Base-by-base conservation (phyloP, 2,113 vertebrate genomes). In the Nibea coibor region DNA sequence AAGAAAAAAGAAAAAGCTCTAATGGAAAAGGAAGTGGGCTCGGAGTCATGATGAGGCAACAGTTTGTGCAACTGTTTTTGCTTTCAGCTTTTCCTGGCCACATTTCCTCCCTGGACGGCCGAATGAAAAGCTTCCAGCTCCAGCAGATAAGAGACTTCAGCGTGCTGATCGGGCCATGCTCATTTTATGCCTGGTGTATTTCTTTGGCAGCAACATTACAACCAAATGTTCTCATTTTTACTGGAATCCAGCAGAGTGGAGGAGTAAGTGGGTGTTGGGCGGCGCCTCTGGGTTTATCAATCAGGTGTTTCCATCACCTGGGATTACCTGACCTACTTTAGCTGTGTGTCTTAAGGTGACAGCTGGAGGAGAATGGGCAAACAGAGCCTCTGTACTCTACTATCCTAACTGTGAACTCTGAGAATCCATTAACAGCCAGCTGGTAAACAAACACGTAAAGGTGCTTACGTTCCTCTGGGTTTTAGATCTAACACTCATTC, bases 231-330 rank as follows among this genome's bases (percentile, higher is more conserved):
- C 43, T 67, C 22, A n/a, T 73, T 68, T 65, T 65, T 15, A 56
- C 6, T 48, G 68, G 56, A 68, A 56, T 24, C 17, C 22, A 19
- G 43, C 42, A n/a, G 45, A 51, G n/a, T 15, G 31, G 53, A 42
- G 63, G 77, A 59, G 45, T 10, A 2, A 19, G 17, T 19, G 50
- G 19, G 24, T 28, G 24, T 12, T 10, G 42, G 20, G 2, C 7
- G 2, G 19, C 2, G 19, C 26, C 43, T n/a, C 19, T 4, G 45
- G 24, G 59, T 82, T 85, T 57, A 88, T 83, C 73, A 28, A 43
- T 82, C 64, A 26, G 50, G 65, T 24, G 54, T 64, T 87, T 87
- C 78, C 71, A 62, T 88, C 84, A 80, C 71, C 63, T 19, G 9
- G 54, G 72, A 84, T 90, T 53, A 84, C 39, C 50, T 31, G 61